These are phyloP conservation scores for Melanocharis versteri DNA, from an alignment of 2,113 vertebrate genomes.

Conservation along the genomic window DNA sequence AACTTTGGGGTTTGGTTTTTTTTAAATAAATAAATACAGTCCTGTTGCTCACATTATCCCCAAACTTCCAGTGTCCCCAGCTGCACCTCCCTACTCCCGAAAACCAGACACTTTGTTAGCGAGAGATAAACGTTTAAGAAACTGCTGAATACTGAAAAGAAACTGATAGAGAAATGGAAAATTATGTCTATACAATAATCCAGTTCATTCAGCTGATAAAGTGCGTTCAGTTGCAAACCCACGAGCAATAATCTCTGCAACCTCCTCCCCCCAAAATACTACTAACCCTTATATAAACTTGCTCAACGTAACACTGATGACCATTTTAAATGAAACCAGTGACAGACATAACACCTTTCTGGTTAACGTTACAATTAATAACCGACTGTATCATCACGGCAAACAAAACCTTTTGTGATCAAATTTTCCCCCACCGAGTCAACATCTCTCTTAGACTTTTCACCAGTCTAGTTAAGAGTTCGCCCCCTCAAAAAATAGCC, in stretches of 20 bases:
- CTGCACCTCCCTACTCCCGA: neutral
- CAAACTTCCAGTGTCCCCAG: constrained; percentile 1
- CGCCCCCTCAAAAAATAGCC: neutral
- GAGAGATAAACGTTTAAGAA: neutral
- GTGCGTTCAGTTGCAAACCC: neutral
- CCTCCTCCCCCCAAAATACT: constrained; percentile 28
- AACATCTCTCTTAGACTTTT: constrained; percentile 2
- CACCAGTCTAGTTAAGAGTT: neutral
- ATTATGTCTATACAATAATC: neutral
- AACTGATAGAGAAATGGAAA: neutral
- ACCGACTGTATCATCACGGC: neutral
- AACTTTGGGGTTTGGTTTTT: neutral
- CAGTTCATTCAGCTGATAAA: constrained; percentile 38
- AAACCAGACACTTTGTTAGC: neutral
- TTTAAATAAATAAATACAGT: constrained; percentile 26
- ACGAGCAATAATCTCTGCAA: constrained; percentile 43
- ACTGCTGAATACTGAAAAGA: neutral
- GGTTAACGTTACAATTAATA: constrained; percentile 38
- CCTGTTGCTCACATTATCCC: constrained; percentile 42
- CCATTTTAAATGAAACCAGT: constrained; percentile 67
- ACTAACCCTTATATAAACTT: constrained; percentile 72
- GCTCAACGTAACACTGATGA: constrained; percentile 58
- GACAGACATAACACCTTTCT: constrained; percentile 1
- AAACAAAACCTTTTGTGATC: constrained; percentile 28
- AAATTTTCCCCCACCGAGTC: neutral